Evolutionary conservation across 1,140 invertebrate species (phyloP).

Genomic region (Dermatophagoides farinae): DNA sequence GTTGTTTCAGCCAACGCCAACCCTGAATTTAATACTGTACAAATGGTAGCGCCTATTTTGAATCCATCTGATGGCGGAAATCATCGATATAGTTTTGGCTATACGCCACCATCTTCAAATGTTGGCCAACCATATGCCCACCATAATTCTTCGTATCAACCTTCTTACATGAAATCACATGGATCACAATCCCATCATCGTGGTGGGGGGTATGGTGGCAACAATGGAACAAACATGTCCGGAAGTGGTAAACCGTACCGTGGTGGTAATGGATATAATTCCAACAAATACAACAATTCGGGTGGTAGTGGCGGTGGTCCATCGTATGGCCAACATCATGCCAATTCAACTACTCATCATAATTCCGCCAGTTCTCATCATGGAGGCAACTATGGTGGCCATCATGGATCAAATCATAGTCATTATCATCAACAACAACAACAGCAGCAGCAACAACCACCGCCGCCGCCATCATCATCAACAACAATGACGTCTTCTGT

Average conservation of each 20-base stretch:
- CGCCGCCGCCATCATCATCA: too few relatives aligned
- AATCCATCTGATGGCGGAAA: not conserved
- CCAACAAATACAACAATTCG: not conserved
- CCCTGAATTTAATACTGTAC: too few relatives aligned
- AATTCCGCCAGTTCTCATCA: too few relatives aligned
- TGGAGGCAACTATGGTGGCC: too few relatives aligned
- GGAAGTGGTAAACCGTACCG: not conserved
- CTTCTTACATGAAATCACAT: not conserved
- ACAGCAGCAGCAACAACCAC: too few relatives aligned
- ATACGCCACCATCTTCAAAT: not conserved
- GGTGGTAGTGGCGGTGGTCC: too few relatives aligned
- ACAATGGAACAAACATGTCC: not conserved
- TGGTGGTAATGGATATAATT: not conserved
- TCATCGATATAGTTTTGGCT: not conserved
- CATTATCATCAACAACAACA: too few relatives aligned
- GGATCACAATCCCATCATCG: not conserved
- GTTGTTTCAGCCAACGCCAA: not conserved
- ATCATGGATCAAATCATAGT: too few relatives aligned
- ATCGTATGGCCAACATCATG: too few relatives aligned
- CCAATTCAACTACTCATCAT: too few relatives aligned
- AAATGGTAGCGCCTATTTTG: too few relatives aligned
- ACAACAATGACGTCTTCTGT: too few relatives aligned
- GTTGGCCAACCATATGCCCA: not conserved
- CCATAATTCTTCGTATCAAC: not conserved
- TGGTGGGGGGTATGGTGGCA: not conserved